Conservation (phyloP, 2,888 invertebrate species). For the Periphyllus acericola region DNA sequence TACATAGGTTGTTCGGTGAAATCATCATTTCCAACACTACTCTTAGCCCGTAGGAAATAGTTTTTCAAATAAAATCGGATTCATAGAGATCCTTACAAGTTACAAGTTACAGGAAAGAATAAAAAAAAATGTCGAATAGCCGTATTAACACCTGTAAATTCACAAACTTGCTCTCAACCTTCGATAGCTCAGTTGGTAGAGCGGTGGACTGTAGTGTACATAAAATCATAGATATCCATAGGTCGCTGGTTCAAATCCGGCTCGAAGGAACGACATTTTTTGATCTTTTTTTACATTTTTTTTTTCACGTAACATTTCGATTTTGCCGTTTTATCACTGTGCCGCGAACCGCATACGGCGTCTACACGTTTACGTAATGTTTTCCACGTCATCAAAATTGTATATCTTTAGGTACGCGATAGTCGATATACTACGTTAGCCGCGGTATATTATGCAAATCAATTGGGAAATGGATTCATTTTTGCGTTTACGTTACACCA, state of each 20-base stretch:
- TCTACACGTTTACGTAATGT: background rate
- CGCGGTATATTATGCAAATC: no score
- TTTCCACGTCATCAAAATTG: background rate
- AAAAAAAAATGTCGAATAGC: background rate
- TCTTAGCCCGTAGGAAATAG: no score
- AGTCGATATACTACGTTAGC: no score
- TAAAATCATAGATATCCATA: slow-evolving; percentile 65
- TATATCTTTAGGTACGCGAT: no score
- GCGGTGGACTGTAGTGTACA: slow-evolving; percentile 66
- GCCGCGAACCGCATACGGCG: background rate
- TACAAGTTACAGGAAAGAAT: background rate
- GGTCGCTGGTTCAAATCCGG: slow-evolving; percentile 66
- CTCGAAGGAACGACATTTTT: slow-evolving; percentile 64
- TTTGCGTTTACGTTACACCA: no score
- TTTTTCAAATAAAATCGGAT: background rate
- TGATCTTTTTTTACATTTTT: background rate
- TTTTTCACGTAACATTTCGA: background rate
- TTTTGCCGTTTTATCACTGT: background rate
- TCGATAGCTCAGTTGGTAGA: slow-evolving; percentile 66
- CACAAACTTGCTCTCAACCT: slow-evolving; percentile 3
- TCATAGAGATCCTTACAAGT: no score
- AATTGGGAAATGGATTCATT: no score
- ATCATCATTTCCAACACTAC: no score
- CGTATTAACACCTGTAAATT: background rate
- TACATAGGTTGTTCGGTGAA: no score